Evolutionary conservation across 2,888 invertebrate species (phyloP).

Genomic region (Troides aeacus): DNA sequence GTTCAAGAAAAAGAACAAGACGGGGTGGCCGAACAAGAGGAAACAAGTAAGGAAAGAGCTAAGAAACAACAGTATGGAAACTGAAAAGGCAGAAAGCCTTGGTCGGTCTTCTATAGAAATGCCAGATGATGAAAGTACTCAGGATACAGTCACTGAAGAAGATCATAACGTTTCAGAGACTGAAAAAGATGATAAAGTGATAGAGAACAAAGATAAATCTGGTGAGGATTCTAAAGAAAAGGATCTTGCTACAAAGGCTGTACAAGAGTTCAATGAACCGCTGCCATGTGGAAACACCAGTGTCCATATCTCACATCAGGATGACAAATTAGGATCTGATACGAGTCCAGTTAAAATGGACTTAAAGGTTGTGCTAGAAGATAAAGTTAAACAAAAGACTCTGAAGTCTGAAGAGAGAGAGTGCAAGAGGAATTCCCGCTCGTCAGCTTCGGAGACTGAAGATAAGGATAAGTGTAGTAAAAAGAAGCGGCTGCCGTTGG

Average conservation of each 20-base stretch:
- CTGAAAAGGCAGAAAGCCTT: slow-evolving; percentile 53
- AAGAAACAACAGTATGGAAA: slow-evolving; percentile 53
- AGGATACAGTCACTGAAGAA: slow-evolving; percentile 58
- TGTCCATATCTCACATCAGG: slow-evolving; percentile 32
- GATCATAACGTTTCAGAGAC: slow-evolving; percentile 50
- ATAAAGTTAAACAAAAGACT: slow-evolving; percentile 35
- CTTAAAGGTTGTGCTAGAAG: slow-evolving; percentile 48
- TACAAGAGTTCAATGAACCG: slow-evolving; percentile 26
- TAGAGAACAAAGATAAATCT: slow-evolving; percentile 39
- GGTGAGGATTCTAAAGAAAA: slow-evolving; percentile 29
- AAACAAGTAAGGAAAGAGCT: slow-evolving; percentile 60
- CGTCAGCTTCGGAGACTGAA: slow-evolving; percentile 53
- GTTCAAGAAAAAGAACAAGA: slow-evolving; percentile 86
- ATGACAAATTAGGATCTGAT: slow-evolving; percentile 28
- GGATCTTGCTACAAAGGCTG: slow-evolving; percentile 29
- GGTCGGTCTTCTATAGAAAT: slow-evolving; percentile 61
- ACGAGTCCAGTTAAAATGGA: slow-evolving; percentile 47
- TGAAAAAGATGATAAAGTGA: slow-evolving; percentile 44
- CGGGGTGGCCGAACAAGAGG: slow-evolving; percentile 88
- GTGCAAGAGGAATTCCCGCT: slow-evolving; percentile 41
- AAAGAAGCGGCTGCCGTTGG: slow-evolving; percentile 55
- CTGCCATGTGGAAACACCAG: slow-evolving; percentile 35
- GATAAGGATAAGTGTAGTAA: slow-evolving; percentile 48
- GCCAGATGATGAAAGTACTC: slow-evolving; percentile 58
- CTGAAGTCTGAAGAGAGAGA: slow-evolving; percentile 43